Percentiles rank a stretch among this genome's conserved stretches.
These are phyloP conservation scores for Aphelenchoides bicaudatus DNA, from an alignment of 2,888 invertebrate genomes.

Conservation along the genomic window DNA sequence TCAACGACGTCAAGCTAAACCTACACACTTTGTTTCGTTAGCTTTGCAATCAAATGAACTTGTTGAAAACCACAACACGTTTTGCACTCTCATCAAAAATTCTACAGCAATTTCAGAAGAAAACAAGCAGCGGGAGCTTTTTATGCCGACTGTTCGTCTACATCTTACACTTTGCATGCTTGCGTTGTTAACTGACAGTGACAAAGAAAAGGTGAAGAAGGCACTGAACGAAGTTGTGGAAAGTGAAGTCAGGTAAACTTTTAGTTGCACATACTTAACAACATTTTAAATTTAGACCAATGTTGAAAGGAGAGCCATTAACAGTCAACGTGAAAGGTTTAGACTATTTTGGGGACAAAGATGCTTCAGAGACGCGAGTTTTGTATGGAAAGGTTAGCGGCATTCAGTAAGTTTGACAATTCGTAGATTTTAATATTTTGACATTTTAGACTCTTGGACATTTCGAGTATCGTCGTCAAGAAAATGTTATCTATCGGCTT, in stretches of 20 bases:
- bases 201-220: not conserved
- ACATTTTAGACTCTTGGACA: not conserved
- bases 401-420: not conserved
- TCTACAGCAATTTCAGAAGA: not conserved
- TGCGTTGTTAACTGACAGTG: conserved; percentile 1
- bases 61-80: conserved; percentile 3
- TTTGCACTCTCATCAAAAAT: not conserved
- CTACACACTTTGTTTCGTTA: conserved; percentile 16
- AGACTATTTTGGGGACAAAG: conserved; percentile 16
- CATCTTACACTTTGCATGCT: conserved; percentile 7
- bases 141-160: not conserved
- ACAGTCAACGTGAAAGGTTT: conserved; percentile 6
- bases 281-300: not conserved
- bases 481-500: not conserved
- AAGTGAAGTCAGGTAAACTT: conserved; percentile 2
- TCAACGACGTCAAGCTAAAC: conserved; percentile 1
- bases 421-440: not conserved
- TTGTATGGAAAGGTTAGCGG: conserved; percentile 12
- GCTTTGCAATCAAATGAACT: not conserved
- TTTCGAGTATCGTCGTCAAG: not conserved
- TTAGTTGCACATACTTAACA: not conserved
- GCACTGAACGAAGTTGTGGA: conserved; percentile 2
- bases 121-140: not conserved
- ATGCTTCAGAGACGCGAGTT: not conserved
- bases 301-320: conserved; percentile 8